phyloP scores from a whole-genome alignment of 1,140 invertebrate species.

The Scaptodrosophila lebanonensis region DNA sequence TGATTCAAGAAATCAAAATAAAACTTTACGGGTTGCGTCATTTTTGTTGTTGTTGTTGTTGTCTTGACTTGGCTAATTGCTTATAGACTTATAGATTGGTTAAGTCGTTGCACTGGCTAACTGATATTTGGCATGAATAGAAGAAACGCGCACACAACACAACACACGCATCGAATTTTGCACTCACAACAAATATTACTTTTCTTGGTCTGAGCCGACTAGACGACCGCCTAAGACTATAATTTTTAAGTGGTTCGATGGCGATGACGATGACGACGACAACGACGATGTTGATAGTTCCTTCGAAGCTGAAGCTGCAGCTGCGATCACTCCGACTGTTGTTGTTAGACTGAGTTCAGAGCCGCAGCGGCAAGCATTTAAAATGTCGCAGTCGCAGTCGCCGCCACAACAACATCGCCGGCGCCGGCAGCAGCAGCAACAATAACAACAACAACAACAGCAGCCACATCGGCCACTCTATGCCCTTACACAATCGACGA shows the following conservation, averaged over 20 bases:
- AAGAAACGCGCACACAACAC: background rate
- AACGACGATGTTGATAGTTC: constrained; percentile 11
- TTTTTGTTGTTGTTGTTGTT: constrained; percentile 22
- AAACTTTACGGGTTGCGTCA: constrained; percentile 79
- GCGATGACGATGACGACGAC: constrained; percentile 8
- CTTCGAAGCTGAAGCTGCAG: background rate
- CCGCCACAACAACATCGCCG: no score
- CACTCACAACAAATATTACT: no score
- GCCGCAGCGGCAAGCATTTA: constrained; percentile 9
- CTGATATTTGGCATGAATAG: no score
- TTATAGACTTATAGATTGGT: background rate
- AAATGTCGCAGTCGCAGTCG: background rate
- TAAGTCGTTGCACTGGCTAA: no score
- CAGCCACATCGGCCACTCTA: no score
- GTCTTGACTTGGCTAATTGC: background rate
- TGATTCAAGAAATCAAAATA: constrained; percentile 86
- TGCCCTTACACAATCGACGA: no score
- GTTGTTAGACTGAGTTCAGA: constrained; percentile 57
- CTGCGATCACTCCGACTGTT: constrained; percentile 40
- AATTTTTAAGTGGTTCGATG: constrained; percentile 1
- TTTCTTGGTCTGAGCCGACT: no score
- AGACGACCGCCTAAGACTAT: no score
- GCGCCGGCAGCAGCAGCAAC: no score
- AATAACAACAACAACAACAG: no score
- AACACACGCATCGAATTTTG: background rate